Percentiles rank a stretch among this genome's conserved stretches.
Conservation (phyloP, 2,113 vertebrate species). For the Pteropus alecto region DNA sequence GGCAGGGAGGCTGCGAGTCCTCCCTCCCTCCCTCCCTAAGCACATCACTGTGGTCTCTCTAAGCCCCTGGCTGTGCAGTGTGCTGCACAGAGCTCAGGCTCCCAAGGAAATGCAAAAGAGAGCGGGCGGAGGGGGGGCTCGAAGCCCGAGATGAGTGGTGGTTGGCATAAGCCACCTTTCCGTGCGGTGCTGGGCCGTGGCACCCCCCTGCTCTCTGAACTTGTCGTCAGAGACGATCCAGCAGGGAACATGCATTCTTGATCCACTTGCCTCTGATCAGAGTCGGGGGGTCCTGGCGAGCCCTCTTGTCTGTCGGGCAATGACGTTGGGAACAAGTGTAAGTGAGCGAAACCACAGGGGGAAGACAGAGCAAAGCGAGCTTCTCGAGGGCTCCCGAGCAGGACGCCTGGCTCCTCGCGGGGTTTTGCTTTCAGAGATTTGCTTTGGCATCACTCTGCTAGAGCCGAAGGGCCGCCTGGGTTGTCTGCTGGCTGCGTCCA, state of each 20-base stretch:
- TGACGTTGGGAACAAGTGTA: background rate
- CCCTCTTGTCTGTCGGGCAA: background rate
- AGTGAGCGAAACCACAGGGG: background rate
- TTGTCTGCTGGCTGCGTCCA: accelerated
- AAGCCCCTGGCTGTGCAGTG: background rate
- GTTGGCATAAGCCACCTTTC: accelerated
- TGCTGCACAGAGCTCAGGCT: background rate
- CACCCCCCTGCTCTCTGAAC: background rate
- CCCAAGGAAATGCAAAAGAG: background rate
- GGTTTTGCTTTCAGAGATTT: accelerated
- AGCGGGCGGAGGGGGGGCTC: accelerated
- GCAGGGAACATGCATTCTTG: background rate
- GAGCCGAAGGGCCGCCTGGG: accelerated
- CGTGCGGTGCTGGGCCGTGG: background rate
- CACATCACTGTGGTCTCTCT: accelerated
- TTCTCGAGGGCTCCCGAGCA: accelerated
- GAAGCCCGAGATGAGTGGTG: background rate
- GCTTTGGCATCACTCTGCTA: background rate
- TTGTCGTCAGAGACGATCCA: background rate
- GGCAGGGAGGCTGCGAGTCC: accelerated
- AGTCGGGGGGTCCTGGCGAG: background rate
- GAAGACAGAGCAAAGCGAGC: background rate
- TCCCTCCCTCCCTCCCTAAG: accelerated
- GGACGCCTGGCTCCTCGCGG: accelerated
- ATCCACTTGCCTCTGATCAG: background rate